These are phyloP conservation scores for Bettongia penicillata DNA, from an alignment of 2,113 vertebrate genomes.

Conservation along the genomic window DNA sequence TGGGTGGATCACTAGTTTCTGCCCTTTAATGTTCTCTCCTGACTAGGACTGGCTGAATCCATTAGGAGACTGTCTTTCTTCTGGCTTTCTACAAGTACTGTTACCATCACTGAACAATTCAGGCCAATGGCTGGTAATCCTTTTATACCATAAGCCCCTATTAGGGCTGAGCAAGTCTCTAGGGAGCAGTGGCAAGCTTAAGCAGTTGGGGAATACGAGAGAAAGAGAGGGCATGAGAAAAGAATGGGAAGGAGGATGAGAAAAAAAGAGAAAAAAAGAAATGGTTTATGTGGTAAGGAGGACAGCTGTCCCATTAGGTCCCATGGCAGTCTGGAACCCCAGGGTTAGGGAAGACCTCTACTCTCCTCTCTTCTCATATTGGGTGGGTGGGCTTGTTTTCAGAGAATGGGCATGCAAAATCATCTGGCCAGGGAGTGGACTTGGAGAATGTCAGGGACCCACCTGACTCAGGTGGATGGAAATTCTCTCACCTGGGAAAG, in stretches of 20 bases:
- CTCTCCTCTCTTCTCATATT: neutral
- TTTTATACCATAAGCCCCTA: neutral
- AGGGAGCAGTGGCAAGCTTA: slow-evolving; percentile 1
- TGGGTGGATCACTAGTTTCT: neutral
- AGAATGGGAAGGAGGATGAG: neutral
- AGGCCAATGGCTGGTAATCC: neutral
- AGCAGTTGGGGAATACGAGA: neutral
- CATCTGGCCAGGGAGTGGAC: neutral
- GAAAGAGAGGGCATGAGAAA: slow-evolving; percentile 9
- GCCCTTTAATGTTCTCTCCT: neutral
- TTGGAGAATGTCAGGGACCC: neutral
- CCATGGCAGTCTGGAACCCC: neutral
- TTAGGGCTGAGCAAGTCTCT: neutral
- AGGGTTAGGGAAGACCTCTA: neutral
- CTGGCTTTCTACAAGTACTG: neutral
- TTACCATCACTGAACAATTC: neutral
- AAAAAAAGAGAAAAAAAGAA: neutral
- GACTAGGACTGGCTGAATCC: neutral
- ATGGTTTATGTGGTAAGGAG: neutral
- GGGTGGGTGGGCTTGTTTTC: neutral
- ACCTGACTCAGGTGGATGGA: neutral
- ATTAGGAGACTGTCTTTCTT: neutral
- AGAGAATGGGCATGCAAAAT: neutral
- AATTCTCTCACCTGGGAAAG: neutral
- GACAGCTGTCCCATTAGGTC: neutral